Evolutionary conservation across 2,888 invertebrate species (phyloP).

Genomic region (Polymixis lichenea): DNA sequence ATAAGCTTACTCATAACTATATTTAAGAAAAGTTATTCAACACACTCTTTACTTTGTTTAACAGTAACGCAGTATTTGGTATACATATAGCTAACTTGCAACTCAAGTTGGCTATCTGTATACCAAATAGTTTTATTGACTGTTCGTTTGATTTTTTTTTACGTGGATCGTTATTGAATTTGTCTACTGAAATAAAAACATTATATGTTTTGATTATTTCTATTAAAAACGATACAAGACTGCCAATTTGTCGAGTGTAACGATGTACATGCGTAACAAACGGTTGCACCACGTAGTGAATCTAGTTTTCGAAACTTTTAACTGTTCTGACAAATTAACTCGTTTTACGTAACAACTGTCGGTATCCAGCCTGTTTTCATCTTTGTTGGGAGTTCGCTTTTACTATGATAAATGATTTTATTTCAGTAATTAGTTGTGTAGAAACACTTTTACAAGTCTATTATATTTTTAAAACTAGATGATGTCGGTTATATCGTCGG

Average conservation of each 20-base stretch:
- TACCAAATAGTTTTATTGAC: background rate
- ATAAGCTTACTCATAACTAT: background rate
- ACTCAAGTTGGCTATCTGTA: background rate
- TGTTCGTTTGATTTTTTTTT: background rate
- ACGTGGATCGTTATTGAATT: background rate
- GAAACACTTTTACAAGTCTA: too few species aligned
- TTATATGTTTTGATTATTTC: background rate
- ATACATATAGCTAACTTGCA: too few species aligned
- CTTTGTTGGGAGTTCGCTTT: too few species aligned
- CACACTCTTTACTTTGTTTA: background rate
- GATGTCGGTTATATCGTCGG: too few species aligned
- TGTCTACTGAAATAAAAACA: background rate
- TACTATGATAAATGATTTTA: too few species aligned
- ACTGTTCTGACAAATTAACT: background rate
- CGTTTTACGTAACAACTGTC: background rate
- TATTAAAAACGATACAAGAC: background rate
- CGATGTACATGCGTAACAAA: background rate
- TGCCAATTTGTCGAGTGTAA: background rate
- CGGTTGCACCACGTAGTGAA: background rate
- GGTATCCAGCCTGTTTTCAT: background rate
- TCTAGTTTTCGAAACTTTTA: background rate
- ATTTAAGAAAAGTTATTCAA: too few species aligned
- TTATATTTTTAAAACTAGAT: too few species aligned
- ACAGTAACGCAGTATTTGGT: background rate
- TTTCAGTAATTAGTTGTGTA: too few species aligned